Percentiles rank a stretch among this genome's conserved stretches.
phyloP scores from a whole-genome alignment of 1,140 invertebrate species.

The Philotrypesis tridentata region DNA sequence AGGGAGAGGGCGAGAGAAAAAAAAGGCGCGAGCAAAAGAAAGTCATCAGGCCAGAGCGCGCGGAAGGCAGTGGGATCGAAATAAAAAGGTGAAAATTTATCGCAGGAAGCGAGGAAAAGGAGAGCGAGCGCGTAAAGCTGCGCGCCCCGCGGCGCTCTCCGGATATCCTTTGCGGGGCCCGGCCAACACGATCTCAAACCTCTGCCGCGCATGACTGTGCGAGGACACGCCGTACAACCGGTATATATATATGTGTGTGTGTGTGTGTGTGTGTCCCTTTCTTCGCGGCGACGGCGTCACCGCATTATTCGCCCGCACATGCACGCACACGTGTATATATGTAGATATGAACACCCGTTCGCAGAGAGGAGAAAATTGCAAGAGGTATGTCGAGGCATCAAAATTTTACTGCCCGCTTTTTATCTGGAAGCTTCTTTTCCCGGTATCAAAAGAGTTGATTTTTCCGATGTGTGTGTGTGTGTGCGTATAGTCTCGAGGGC shows the following conservation, averaged over 20 bases:
- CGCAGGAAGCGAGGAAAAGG: slow-evolving; percentile 17
- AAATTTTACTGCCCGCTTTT: no score
- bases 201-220: background rate
- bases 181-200: slow-evolving; percentile 6
- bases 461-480: no score
- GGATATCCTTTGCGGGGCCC: slow-evolving; percentile 15
- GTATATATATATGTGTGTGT: background rate
- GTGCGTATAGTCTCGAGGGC: no score
- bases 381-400: no score
- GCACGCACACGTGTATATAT: no score
- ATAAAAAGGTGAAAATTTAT: slow-evolving; percentile 29
- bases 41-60: background rate
- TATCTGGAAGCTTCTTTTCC: no score
- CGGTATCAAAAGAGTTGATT: no score
- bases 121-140: slow-evolving; percentile 6
- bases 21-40: background rate
- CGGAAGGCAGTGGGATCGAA: background rate
- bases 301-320: no score
- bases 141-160: background rate
- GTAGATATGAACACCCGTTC: no score
- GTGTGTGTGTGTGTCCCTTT: background rate
- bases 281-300: background rate
- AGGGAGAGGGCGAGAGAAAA: background rate
- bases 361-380: no score
- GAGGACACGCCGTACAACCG: background rate